Evolutionary conservation across 2,113 vertebrate species (phyloP), one percentile per base, ranked within the genome.

Genomic region (Martes martes): DNA sequence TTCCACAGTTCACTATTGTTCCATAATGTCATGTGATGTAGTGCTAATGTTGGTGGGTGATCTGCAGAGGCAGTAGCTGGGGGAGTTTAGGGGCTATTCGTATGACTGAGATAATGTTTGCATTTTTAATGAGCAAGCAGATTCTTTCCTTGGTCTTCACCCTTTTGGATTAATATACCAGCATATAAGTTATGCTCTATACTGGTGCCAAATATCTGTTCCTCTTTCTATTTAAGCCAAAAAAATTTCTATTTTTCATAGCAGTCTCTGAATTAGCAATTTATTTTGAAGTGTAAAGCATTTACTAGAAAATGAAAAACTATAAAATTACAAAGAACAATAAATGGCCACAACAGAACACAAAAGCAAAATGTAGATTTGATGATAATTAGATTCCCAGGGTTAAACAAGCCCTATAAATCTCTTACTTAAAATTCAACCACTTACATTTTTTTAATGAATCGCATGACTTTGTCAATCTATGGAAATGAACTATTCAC

Each of bases 51-150:
- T 94, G 92, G 97, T 97, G 96, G 98, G 97, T 94, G 97, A 95
- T 63, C 95, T 98, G 97, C 95, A 95, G 94, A 97, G 96, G 97
- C 97, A 84, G 97, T 57, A 42, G 45, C 94, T 85, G 36, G 95
- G 89, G 42, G 61, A 89, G 87, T 96, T 94, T 63, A 67, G 42
- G 87, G 92, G 93, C 86, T 82, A 89, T 97, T 97, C 69, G 65
- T 82, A 85, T 95, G 98, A 95, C 97, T 98, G 97, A 98, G 97
- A 96, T 97, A 96, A 97, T 96, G 97, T 93, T 95, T 97, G 94
- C 80, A 88, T 97, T 92, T 96, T 95, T 95, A 90, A 96, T 93
- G 97, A 96, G 91, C 91, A 97, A 96, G 95, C 97, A 96, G 73
- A 97, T 94, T 97, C 94, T 97, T 98, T 97, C 93, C 94, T 95